Conservation (phyloP, 1,140 invertebrate species). For the Lethrus apterus region DNA sequence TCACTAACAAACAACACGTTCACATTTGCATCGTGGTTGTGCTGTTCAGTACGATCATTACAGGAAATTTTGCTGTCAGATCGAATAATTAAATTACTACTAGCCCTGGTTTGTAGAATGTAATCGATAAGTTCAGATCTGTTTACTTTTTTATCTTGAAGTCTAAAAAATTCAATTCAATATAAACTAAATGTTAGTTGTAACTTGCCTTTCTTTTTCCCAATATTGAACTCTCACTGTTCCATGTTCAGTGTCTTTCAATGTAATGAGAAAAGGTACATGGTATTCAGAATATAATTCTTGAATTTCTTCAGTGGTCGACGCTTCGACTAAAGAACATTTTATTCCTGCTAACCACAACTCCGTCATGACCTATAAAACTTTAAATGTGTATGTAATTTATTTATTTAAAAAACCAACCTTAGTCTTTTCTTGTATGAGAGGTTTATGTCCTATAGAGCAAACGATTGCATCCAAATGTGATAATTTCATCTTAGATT, state of each 20-base stretch:
- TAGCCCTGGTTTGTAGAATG: constrained; percentile 8
- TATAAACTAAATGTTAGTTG: too few relatives aligned
- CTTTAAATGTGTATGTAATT: constrained; percentile 8
- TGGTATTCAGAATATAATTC: constrained; percentile 55
- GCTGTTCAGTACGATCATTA: constrained; percentile 25
- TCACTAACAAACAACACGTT: constrained; percentile 48
- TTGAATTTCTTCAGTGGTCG: constrained; percentile 57
- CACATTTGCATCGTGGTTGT: constrained; percentile 35
- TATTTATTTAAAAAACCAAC: constrained; percentile 32
- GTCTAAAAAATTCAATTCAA: too few relatives aligned
- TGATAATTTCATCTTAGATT: constrained; percentile 31
- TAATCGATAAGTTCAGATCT: constrained; percentile 5
- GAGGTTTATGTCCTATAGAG: constrained; percentile 48
- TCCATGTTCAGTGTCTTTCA: constrained; percentile 59
- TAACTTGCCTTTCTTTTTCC: constrained; percentile 48
- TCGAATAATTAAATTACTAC: constrained; percentile 3
- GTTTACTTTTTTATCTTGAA: constrained; percentile 6
- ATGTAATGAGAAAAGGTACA: constrained; percentile 57
- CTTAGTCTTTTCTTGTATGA: constrained; percentile 55
- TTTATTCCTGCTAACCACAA: constrained; percentile 44
- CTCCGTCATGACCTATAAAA: constrained; percentile 39
- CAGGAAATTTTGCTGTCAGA: constrained; percentile 31
- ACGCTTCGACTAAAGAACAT: constrained; percentile 40
- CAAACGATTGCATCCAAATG: constrained; percentile 62
- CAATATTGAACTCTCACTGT: constrained; percentile 51